A percentile compares a stretch with the other conserved stretches of the same genome.
phyloP scores from a whole-genome alignment of 2,113 vertebrate species.

The Anas platyrhynchos region DNA sequence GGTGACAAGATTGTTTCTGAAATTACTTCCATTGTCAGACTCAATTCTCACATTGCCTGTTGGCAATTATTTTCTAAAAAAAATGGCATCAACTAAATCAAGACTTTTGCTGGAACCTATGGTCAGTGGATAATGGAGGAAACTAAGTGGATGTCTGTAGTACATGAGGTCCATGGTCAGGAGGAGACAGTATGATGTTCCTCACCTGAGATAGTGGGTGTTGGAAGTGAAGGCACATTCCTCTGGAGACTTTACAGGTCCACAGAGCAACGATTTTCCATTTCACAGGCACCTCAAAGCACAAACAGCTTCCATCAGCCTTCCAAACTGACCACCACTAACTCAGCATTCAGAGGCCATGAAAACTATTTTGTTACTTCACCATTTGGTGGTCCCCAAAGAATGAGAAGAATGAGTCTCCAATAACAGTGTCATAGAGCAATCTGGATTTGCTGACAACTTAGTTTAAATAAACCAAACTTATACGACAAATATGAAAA shows the following conservation, averaged over 20 bases:
- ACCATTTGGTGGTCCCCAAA: neutral
- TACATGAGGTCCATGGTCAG: accelerated
- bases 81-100: neutral
- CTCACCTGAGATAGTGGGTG: neutral
- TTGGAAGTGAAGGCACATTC: neutral
- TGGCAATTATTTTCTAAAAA: neutral
- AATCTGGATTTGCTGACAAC: neutral
- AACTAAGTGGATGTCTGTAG: neutral
- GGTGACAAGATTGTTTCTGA: no score
- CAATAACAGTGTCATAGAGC: accelerated
- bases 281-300: neutral
- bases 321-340: neutral
- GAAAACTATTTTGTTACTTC: neutral
- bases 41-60: neutral
- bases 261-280: neutral
- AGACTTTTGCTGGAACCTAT: neutral
- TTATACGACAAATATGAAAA: neutral
- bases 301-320: neutral
- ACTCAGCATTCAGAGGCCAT: neutral
- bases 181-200: neutral
- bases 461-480: neutral
- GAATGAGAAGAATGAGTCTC: neutral
- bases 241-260: neutral
- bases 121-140: neutral
- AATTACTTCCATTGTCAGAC: no score